Evolutionary conservation across 2,888 invertebrate species (phyloP), one percentile per base, ranked within the genome.

Genomic region (Drosophila rellima): DNA sequence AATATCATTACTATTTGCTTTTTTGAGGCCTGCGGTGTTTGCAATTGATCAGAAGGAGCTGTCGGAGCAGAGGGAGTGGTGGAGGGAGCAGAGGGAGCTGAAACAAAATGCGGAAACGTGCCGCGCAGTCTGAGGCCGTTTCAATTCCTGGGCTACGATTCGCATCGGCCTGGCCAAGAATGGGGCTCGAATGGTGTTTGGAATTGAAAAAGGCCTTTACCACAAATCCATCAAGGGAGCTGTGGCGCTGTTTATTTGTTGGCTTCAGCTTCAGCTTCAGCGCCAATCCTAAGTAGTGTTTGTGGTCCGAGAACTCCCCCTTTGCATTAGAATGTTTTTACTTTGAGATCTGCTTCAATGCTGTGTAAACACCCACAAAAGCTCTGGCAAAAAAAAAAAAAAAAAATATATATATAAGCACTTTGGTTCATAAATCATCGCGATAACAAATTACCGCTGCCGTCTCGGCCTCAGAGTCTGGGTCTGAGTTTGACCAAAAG

Each of bases 391-490:
- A 20, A 31, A 54, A 10, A 31, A 40, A 29, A 18, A 42, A 26
- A 29, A 47, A 54, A 29, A 45, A 33, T 33, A 20, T 26, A 35
- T 17, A 29, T 37, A 59, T 35, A 37, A 23, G 60, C 72, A 61
- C 80, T 75, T 74, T 88, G 82, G 91, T 90, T 91, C 91, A 91
- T 91, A 91, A 91, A 91, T 91, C 91, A 91, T 91, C 91, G 78
- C 77, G 91, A 91, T 91, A 91, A 88, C 90, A 91, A 90, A 91
- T 90, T 90, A 88, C 90, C 90, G 91, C 91, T 91, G 90, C 91
- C 83, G 88, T 71, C 75, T 67, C 56, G 23, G 50, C 44, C 61
- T 35, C 42, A 5, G 23, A 7, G 35, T 42, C 55, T 26, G 40
- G 13, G 40, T 23, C 5, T 23, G 23, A 26, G 7, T 26, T 7